A percentile compares a stretch with the other conserved stretches of the same genome.
Evolutionary conservation across 1,140 invertebrate genomes (phyloP).

Genomic region (Macrobrachium nipponense): DNA sequence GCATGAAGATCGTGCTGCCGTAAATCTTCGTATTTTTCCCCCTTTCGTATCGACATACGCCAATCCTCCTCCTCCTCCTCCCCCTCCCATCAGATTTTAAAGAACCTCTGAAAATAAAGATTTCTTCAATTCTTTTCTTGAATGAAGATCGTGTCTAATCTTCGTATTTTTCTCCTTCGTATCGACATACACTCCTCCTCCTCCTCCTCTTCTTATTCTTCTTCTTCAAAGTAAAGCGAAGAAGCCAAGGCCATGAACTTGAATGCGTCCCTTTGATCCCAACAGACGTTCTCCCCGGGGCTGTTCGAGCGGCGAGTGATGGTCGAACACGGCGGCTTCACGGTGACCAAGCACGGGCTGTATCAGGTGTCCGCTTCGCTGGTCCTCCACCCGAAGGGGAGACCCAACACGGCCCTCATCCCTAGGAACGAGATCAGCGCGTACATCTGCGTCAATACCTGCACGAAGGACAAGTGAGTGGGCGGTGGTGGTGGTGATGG

Average conservation of each 20-base stretch:
- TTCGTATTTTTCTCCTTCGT: too few species aligned
- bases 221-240: neutral
- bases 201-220: neutral
- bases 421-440: slow-evolving; percentile 37
- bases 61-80: neutral
- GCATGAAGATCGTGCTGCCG: too few species aligned
- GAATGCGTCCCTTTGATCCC: neutral
- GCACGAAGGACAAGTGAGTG: slow-evolving; percentile 39
- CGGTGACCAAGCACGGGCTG: slow-evolving; percentile 35
- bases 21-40: too few species aligned
- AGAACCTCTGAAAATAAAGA: too few species aligned
- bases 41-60: too few species aligned
- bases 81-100: too few species aligned
- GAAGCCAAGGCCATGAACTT: neutral
- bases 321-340: slow-evolving; percentile 55
- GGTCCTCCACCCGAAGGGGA: slow-evolving; percentile 30
- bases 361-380: slow-evolving; percentile 53
- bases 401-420: slow-evolving; percentile 26
- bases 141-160: too few species aligned
- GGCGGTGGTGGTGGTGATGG: neutral
- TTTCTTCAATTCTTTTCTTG: too few species aligned
- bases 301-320: slow-evolving; percentile 50
- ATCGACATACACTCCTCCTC: neutral
- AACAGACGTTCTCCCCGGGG: slow-evolving; percentile 52
- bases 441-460: slow-evolving; percentile 45